These are phyloP conservation scores for Elaphurus davidianus DNA, from an alignment of 2,113 vertebrate genomes.

Conservation along the genomic window DNA sequence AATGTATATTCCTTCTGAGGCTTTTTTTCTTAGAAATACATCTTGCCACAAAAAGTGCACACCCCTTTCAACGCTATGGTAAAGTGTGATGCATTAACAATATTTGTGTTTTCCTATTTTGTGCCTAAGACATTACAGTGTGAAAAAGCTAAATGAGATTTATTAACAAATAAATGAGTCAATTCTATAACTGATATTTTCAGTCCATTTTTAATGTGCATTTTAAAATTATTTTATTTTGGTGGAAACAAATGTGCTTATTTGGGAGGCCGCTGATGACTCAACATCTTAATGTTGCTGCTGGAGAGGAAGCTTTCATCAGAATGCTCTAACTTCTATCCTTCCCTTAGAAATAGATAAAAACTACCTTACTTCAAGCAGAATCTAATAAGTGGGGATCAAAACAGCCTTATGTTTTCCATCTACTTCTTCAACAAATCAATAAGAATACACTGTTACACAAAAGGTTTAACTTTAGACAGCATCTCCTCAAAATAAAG, in stretches of 20 bases:
- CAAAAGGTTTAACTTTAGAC: neutral
- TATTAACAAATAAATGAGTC: neutral
- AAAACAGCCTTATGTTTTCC: neutral
- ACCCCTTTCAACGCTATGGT: slow-evolving; percentile 13
- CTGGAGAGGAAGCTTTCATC: neutral
- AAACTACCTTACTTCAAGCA: neutral
- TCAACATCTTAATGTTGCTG: neutral
- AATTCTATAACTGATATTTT: neutral
- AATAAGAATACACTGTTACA: neutral
- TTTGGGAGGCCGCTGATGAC: neutral
- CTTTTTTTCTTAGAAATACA: neutral
- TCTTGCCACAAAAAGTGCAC: slow-evolving; percentile 73
- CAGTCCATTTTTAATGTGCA: neutral
- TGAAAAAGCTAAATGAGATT: neutral
- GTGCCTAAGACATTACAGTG: neutral
- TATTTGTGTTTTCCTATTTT: neutral
- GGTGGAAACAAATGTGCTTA: slow-evolving; percentile 8
- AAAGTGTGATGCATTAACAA: neutral
- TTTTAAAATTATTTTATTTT: slow-evolving; percentile 3
- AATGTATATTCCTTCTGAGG: neutral
- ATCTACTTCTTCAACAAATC: neutral
- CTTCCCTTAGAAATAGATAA: neutral
- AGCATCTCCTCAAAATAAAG: neutral
- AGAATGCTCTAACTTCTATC: neutral
- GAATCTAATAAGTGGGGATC: neutral